Evolutionary conservation across 2,797 vertebrate species (phyloP).

Genomic region (Poeciliopsis turneri): DNA sequence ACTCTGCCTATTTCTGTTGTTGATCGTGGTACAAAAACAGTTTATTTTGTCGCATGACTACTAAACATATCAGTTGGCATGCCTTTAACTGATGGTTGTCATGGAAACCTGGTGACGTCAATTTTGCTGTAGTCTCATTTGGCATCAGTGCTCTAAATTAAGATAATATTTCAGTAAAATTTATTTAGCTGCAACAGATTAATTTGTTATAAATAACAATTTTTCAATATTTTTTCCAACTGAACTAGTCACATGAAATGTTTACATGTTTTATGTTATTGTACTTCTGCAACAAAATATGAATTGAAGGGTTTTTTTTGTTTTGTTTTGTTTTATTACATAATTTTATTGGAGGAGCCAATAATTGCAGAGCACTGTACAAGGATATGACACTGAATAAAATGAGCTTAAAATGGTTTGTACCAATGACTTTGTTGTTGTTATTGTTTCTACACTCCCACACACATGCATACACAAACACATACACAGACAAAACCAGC

Average conservation of each 20-base stretch:
- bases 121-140: not conserved
- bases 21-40: not conserved
- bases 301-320: not conserved
- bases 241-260: not conserved
- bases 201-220: not conserved
- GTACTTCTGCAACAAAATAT: not conserved
- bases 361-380: slow-evolving; percentile 10
- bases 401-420: not conserved
- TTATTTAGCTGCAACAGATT: not conserved
- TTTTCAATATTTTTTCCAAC: not conserved
- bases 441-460: not conserved
- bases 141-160: not conserved
- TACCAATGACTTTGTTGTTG: slow-evolving; percentile 12
- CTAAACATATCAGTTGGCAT: not conserved
- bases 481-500: slow-evolving; percentile 1
- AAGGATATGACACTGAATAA: slow-evolving; percentile 5
- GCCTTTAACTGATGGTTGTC: not conserved
- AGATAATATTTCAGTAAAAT: not conserved
- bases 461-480: not conserved
- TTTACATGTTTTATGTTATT: not conserved
- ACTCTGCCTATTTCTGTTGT: not conserved
- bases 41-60: not conserved
- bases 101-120: not conserved
- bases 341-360: not conserved
- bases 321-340: not conserved